A percentile compares a stretch with the other conserved stretches of the same genome.
Evolutionary conservation across 2,797 vertebrate genomes (phyloP).

Genomic region (Gambusia yucatana): DNA sequence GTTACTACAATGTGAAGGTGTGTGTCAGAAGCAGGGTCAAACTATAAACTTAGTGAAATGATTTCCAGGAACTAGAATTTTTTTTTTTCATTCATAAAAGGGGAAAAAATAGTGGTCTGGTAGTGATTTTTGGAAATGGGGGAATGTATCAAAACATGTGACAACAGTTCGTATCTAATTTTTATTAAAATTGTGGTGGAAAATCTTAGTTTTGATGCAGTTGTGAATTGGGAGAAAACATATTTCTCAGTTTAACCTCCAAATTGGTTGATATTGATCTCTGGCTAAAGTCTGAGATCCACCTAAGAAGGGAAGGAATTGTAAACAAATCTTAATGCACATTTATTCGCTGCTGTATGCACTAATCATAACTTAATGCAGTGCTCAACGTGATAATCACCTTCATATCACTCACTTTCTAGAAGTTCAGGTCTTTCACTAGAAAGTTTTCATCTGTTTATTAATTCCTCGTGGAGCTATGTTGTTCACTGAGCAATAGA

Average conservation of each 20-base stretch:
- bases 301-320: neutral
- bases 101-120: neutral
- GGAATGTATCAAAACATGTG: neutral
- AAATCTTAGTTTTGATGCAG: neutral
- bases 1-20: neutral
- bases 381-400: neutral
- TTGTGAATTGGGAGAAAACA: neutral
- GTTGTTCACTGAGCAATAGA: slow-evolving; percentile 2
- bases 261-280: neutral
- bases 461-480: slow-evolving; percentile 19
- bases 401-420: neutral
- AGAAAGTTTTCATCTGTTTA: slow-evolving; percentile 16
- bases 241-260: neutral
- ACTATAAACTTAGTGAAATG: neutral
- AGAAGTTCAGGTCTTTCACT: neutral
- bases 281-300: neutral
- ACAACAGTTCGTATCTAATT: neutral
- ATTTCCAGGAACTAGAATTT: neutral
- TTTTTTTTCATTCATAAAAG: neutral
- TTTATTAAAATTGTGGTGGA: neutral
- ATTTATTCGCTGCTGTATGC: neutral
- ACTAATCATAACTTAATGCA: neutral
- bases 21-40: neutral
- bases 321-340: neutral
- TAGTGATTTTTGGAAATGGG: too few relatives aligned